Base-by-base conservation (phyloP, 2,888 invertebrate genomes). In the Disparrhopalites patrizii region DNA sequence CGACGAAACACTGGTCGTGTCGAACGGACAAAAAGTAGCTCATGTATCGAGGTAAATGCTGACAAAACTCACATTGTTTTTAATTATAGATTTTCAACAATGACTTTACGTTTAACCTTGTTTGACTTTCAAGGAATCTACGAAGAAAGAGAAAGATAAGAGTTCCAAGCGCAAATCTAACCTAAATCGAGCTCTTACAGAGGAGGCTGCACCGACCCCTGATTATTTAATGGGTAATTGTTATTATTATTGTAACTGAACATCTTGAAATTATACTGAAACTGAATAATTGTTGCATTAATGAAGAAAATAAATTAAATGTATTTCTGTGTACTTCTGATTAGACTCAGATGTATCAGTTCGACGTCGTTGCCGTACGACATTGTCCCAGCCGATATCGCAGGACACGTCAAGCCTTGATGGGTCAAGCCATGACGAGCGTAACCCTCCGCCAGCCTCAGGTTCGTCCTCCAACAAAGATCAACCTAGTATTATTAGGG, bases 151-250 rank as follows among this genome's bases (percentile, higher is more conserved):
- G 40, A 72, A 68, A 55, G 74, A 74, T 40, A 74, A 74, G 43
- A 72, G 72, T 47, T 71, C 70, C 36, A 62, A 70, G 31, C 70
- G 74, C 58, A 74, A 74, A 63, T 72, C 72, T 8, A 70, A 71
- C 52, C 62, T 74, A 0, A 73, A 73, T 31, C 62, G 72, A 33
- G 71, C 70, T 50, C 68, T 70, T 56, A 71, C 74, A n/a, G 72
- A 72, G 58, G 72, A 71, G 51, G 68, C 70, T 7, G 71, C 40
- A 3, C 47, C 57, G 3, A 4, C 10, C 18, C 10, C 60, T 5
- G 43, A 43, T 10, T 43, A 43, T 43, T 5, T 43, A 15, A 10
- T 10, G 15, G 43, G 43, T 43, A 43, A 43, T 69, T 20, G n/a
- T n/a, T n/a, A 13, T 30, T 8, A 8, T 5, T 18, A 30, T 18